Evolutionary conservation across 2,888 invertebrate genomes (phyloP).

Genomic region (Heliconius cydno): DNA sequence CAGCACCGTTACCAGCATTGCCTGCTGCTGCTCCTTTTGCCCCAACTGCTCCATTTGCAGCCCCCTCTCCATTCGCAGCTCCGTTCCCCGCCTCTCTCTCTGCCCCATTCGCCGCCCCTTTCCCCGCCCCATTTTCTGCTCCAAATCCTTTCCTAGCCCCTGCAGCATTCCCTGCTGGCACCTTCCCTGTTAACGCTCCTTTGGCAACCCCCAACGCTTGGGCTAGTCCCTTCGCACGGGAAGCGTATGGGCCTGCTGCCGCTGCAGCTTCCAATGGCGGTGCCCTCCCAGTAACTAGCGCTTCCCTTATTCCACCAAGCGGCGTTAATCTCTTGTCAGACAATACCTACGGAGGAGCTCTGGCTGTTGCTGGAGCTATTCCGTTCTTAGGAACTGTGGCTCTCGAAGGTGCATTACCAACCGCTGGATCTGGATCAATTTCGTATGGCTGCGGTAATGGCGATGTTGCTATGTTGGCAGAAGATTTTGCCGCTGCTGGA

Average conservation of each 20-base stretch:
- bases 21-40: not conserved
- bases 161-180: not conserved
- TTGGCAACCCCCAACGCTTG: not conserved
- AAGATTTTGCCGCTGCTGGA: slow-evolving; percentile 44
- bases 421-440: slow-evolving; percentile 52
- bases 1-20: not conserved
- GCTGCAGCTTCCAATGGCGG: slow-evolving; percentile 45
- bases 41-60: not conserved
- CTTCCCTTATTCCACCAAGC: slow-evolving; percentile 49
- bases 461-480: slow-evolving; percentile 45
- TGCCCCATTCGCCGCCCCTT: not conserved
- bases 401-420: slow-evolving; percentile 50
- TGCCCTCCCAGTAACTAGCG: slow-evolving; percentile 52
- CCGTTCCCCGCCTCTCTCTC: not conserved
- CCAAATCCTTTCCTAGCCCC: not conserved
- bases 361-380: slow-evolving; percentile 50
- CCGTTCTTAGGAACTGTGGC: slow-evolving; percentile 53
- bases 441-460: slow-evolving; percentile 52
- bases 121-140: not conserved
- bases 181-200: not conserved
- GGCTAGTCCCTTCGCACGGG: not conserved
- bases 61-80: not conserved
- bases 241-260: slow-evolving; percentile 13
- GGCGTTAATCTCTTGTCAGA: slow-evolving; percentile 52
- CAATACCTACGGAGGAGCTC: slow-evolving; percentile 53